Conservation (phyloP, 2,888 invertebrate species). For the Lithophane ornitopus region DNA sequence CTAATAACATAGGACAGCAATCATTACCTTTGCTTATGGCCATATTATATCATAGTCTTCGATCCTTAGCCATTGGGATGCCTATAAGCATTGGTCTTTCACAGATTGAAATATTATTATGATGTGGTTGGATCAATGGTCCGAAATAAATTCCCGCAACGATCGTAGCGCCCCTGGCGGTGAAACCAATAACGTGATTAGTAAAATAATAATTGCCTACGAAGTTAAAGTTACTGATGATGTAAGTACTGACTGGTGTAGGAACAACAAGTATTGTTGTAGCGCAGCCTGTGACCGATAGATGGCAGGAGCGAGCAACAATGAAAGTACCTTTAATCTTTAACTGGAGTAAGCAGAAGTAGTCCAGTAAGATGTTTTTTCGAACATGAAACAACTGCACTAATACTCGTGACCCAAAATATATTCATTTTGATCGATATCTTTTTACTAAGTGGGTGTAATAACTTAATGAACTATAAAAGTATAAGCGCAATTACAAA, state of each 20-base stretch:
- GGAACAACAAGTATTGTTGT: background rate
- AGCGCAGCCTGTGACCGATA: slow-evolving; percentile 1
- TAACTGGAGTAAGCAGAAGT: background rate
- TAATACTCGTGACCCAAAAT: background rate
- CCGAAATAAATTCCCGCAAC: background rate
- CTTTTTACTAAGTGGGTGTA: background rate
- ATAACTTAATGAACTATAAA: background rate
- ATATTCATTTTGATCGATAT: background rate
- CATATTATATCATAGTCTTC: background rate
- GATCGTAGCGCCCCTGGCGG: slow-evolving; percentile 17
- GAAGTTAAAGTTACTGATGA: background rate
- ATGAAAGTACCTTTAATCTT: background rate
- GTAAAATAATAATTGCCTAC: background rate
- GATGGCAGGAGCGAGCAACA: slow-evolving; percentile 34
- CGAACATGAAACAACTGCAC: background rate
- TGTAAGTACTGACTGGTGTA: background rate
- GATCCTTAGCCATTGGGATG: background rate
- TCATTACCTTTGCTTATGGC: background rate
- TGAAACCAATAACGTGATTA: background rate
- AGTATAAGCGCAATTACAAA: background rate
- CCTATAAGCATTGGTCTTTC: background rate
- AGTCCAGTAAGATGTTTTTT: background rate
- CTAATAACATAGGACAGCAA: background rate
- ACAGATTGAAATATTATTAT: background rate
- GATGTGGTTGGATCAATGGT: background rate